Evolutionary conservation across 2,113 vertebrate species (phyloP).

Genomic region (Kryptolebias marmoratus): DNA sequence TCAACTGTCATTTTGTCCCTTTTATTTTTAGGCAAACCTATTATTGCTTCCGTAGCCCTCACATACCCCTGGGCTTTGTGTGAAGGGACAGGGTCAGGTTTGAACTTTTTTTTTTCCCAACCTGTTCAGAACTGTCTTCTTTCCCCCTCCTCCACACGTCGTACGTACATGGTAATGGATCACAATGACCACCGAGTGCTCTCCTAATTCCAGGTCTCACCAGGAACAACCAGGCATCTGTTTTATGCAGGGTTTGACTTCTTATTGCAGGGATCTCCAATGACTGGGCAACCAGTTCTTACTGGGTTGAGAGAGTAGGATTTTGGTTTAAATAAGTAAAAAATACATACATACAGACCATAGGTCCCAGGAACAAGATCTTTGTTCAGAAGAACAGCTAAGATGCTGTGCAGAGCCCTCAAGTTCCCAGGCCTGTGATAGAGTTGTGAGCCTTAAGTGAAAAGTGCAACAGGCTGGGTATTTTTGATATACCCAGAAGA

Average conservation of each 20-base stretch:
- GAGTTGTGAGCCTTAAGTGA: too few relatives aligned
- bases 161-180: constrained; percentile 24
- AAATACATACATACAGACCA: too few relatives aligned
- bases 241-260: background rate
- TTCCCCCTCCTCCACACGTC: constrained; percentile 31
- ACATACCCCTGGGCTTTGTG: constrained; percentile 68
- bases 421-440: too few relatives aligned
- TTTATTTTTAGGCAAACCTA: constrained; percentile 76
- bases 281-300: background rate
- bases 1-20: constrained; percentile 76
- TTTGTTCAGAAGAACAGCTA: too few relatives aligned
- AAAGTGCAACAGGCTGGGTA: too few relatives aligned
- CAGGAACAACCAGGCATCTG: background rate
- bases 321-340: too few relatives aligned
- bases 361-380: too few relatives aligned
- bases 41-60: constrained; percentile 60
- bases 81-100: constrained; percentile 63
- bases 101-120: constrained; percentile 37
- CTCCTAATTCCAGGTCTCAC: constrained; percentile 37
- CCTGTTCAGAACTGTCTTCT: constrained; percentile 9
- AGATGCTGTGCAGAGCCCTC: too few relatives aligned
- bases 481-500: too few relatives aligned
- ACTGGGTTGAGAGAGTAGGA: background rate
- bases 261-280: background rate
- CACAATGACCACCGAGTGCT: background rate